Evolutionary conservation across 2,113 vertebrate species (phyloP).

Genomic region (Dromas ardeola): DNA sequence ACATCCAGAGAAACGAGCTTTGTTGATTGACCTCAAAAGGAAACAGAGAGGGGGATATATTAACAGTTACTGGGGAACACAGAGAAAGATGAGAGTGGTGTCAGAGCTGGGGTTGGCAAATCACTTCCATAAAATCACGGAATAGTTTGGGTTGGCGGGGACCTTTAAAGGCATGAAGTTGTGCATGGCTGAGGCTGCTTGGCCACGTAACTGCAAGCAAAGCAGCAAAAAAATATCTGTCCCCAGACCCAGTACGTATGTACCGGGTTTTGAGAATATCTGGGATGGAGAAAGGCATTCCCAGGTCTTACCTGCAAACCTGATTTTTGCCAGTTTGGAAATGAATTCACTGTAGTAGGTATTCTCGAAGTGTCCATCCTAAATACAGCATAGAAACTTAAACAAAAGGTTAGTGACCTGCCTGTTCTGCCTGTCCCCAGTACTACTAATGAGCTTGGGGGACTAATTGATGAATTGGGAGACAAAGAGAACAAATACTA

Average conservation of each 20-base stretch:
- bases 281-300: not conserved
- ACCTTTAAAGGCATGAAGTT: not conserved
- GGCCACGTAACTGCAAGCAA: not conserved
- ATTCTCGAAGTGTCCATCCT: constrained; percentile 88
- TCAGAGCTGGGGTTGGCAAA: not conserved
- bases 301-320: constrained; percentile 79
- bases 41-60: not conserved
- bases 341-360: constrained; percentile 90
- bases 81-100: not conserved
- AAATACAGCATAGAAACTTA: not conserved
- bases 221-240: not conserved
- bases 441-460: not conserved
- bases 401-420: not conserved
- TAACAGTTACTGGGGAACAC: not conserved
- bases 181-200: not conserved
- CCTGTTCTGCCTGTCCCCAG: not conserved
- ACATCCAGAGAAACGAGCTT: constrained; percentile 76
- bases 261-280: rapidly evolving
- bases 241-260: rapidly evolving
- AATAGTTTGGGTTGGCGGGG: not conserved
- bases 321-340: constrained; percentile 80
- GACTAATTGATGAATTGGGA: not conserved
- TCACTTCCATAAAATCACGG: no score
- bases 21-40: constrained; percentile 78
- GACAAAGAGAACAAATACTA: not conserved